Base-by-base conservation (phyloP, 1,140 invertebrate species). In the Hydropsyche tenuis region DNA sequence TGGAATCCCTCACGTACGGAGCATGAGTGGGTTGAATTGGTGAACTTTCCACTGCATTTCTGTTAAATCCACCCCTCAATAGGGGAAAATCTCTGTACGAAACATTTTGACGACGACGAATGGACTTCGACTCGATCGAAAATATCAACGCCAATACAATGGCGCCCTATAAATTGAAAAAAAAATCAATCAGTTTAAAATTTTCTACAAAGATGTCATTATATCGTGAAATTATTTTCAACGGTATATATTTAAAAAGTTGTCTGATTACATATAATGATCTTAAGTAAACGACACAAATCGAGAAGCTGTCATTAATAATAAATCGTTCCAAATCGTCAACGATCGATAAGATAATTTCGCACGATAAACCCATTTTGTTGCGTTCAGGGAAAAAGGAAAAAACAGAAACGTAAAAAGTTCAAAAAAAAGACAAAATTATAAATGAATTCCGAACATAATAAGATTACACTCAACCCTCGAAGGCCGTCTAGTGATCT, bases 1-100 rank as follows among this genome's bases (percentile, higher is more conserved):
- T 37, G 12, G 48, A 37, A 51, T 37, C 53, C 18, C 18, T 65
- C 5, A 23, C 42, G 22, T 45, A 25, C 23, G 56, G 1, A 11
- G 48, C 25, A 25, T 22, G 22, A 7, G 42, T 12, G 11, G n/a
- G 22, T 30, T 20, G 12, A 9, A 62, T 23, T 14, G 76, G 76
- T 1, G 56, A 25, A n/a, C 43, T 60, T 70, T 77, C 76, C 46
- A 77, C 76, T 27, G 76, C 75, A 42, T 62, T 68, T 25, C 76
- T 60, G 62, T 71, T 77, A 68, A 77, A 75, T 27, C 63, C 53
- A 16, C 73, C 68, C n/a, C 27, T 18, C 46, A 56, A 42, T 11
- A 68, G 45, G 20, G 74, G 56, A 56, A 69, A 73, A 22, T 69
- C 64, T 43, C 43, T 7, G 6, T 20, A 25, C 9, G 63, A 46